A percentile compares a stretch with the other conserved stretches of the same genome.
Evolutionary conservation across 2,113 vertebrate genomes (phyloP).

Genomic region (Panthera leo): DNA sequence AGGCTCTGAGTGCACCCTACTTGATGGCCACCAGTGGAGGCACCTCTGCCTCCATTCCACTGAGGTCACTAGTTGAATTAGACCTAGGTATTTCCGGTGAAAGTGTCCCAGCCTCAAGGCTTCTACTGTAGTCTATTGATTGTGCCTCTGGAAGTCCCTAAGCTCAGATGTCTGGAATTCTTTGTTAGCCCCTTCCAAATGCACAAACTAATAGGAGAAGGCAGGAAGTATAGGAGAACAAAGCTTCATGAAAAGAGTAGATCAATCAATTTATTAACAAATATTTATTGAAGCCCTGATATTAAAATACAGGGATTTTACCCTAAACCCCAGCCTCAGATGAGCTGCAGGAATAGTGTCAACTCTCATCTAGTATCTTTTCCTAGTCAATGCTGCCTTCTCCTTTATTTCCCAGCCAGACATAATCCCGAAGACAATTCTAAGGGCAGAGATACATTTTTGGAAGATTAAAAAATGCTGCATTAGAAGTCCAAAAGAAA

Average conservation of each 20-base stretch:
- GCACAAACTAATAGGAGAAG: not conserved
- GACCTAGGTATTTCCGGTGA: not conserved
- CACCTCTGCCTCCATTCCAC: not conserved
- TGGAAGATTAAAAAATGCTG: not conserved
- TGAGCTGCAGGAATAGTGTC: not conserved
- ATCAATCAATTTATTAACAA: constrained; percentile 32
- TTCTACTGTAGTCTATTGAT: not conserved
- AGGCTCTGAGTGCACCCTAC: not conserved
- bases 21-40: not conserved
- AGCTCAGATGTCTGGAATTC: not conserved
- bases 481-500: constrained; percentile 23
- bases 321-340: not conserved
- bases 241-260: not conserved
- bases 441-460: constrained; percentile 45
- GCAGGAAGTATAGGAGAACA: not conserved
- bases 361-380: not conserved
- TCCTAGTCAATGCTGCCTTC: not conserved
- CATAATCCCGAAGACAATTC: constrained; percentile 6
- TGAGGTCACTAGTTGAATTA: not conserved
- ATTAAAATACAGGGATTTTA: constrained; percentile 42
- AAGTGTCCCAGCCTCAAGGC: not conserved
- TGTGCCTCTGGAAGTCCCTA: constrained; percentile 13
- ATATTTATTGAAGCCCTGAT: not conserved
- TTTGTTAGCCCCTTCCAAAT: not conserved
- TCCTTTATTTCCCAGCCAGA: constrained; percentile 1